phyloP scores from a whole-genome alignment of 2,888 invertebrate genomes.

The Oscheius onirici region DNA sequence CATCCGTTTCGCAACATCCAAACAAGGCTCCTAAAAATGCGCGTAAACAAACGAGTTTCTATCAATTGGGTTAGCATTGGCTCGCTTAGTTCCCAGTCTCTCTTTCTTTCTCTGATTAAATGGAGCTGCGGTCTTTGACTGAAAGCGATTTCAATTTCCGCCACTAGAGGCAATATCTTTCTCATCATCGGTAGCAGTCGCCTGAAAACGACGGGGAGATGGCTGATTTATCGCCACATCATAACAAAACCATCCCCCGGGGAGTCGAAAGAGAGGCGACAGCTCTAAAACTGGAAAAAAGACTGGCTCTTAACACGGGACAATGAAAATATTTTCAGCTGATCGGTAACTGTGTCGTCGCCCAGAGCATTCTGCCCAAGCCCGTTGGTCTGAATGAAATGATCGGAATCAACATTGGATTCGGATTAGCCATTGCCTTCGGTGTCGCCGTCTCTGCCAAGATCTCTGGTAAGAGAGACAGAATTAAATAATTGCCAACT shows the following conservation, averaged over 20 bases:
- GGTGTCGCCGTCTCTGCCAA: constrained; percentile 75
- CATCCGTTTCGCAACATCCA: neutral
- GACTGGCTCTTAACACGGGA: neutral
- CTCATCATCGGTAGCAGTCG: constrained; percentile 14
- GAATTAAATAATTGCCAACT: neutral
- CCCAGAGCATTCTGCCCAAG: constrained; percentile 72
- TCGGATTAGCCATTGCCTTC: constrained; percentile 75
- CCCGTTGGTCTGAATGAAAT: constrained; percentile 66
- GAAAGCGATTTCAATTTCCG: too few species aligned
- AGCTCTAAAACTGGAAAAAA: neutral
- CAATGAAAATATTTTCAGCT: constrained; percentile 56
- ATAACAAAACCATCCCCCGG: constrained; percentile 29
- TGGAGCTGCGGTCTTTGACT: neutral
- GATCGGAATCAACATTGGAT: constrained; percentile 73
- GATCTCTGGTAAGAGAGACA: constrained; percentile 71
- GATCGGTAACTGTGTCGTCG: constrained; percentile 73
- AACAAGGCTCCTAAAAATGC: neutral
- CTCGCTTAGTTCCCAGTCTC: neutral
- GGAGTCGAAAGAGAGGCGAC: neutral
- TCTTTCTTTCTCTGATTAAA: neutral
- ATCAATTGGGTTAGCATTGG: too few species aligned
- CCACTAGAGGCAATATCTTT: constrained; percentile 4
- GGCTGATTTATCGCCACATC: constrained; percentile 24
- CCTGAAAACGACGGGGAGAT: neutral
- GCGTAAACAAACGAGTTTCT: neutral